Conservation (phyloP, 2,888 invertebrate species). For the Drymonia ruficornis region DNA sequence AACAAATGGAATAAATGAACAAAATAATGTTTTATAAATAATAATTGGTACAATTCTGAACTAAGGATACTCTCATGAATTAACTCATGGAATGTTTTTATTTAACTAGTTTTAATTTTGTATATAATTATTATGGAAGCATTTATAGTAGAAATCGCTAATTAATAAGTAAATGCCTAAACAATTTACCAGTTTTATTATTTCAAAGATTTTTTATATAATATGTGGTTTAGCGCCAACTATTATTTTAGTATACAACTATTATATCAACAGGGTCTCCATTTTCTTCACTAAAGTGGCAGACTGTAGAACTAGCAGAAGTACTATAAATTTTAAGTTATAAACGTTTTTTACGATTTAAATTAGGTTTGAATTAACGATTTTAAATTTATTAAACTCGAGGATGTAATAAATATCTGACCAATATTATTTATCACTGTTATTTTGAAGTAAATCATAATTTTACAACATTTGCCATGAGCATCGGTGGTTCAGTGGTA, state of each 20-base stretch:
- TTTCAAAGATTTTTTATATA: neutral
- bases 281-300: neutral
- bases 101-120: neutral
- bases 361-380: no score
- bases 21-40: no score
- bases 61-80: neutral
- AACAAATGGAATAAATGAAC: no score
- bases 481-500: constrained; percentile 85
- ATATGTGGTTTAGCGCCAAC: neutral
- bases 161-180: neutral
- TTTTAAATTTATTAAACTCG: no score
- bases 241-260: neutral
- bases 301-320: neutral
- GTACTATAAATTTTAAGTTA: no score
- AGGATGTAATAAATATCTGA: no score
- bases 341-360: no score
- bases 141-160: neutral
- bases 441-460: neutral
- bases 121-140: neutral
- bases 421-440: no score
- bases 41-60: neutral
- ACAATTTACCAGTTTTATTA: neutral
- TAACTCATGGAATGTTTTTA: neutral
- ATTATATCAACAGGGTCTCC: neutral
- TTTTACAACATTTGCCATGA: constrained; percentile 18